Conservation (phyloP, 2,113 vertebrate species). For the Grallaria varia region DNA sequence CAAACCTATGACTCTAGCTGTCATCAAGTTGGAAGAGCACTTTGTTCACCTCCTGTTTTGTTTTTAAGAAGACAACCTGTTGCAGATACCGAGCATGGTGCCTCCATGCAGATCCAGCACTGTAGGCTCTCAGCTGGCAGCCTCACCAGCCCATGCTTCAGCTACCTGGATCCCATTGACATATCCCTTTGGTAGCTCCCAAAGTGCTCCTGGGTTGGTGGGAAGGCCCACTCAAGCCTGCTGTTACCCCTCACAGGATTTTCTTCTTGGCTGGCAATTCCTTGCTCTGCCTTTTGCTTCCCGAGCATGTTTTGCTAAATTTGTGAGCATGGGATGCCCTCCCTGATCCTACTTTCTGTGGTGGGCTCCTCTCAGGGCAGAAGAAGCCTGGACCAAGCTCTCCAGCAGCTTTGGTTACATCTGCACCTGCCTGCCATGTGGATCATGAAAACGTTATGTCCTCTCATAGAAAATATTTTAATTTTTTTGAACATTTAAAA, state of each 20-base stretch:
- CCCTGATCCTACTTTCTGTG: background rate
- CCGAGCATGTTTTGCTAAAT: background rate
- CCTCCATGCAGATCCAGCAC: background rate
- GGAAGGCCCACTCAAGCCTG: accelerated
- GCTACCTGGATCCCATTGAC: background rate
- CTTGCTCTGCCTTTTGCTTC: background rate
- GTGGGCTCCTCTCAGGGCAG: accelerated
- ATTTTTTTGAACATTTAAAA: background rate
- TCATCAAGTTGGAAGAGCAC: background rate
- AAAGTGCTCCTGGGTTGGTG: background rate
- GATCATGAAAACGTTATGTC: background rate
- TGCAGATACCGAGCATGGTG: background rate
- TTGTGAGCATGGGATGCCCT: background rate
- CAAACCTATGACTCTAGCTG: background rate
- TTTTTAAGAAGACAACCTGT: background rate
- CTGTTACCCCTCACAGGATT: background rate
- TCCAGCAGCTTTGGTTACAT: background rate
- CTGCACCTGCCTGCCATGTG: background rate
- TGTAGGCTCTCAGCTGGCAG: background rate
- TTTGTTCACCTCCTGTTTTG: background rate
- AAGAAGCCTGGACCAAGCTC: background rate
- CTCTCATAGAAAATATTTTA: background rate
- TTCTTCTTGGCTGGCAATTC: background rate
- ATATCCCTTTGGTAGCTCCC: background rate
- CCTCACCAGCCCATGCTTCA: background rate